Conservation (phyloP, 2,113 vertebrate species). For the Vidua macroura region DNA sequence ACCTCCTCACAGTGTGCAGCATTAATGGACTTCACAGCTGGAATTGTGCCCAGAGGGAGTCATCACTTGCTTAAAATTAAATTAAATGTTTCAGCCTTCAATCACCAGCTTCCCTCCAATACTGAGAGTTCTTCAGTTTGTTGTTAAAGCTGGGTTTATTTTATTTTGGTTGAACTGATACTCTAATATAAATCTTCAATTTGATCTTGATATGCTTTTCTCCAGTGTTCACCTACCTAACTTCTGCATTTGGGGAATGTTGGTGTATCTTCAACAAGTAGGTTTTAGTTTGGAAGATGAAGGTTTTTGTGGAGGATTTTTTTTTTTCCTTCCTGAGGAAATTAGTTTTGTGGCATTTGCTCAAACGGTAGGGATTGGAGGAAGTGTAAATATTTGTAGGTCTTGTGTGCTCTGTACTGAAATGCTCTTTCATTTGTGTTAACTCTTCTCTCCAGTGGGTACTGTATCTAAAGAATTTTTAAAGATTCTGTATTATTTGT, state of each 20-base stretch:
- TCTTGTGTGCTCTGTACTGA: not conserved
- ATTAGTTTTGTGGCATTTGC: not conserved
- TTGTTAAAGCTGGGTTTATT: not conserved
- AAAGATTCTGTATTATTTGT: not conserved
- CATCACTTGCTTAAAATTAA: not conserved
- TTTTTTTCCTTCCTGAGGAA: not conserved
- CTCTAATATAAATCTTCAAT: not conserved
- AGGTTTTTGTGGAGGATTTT: not conserved
- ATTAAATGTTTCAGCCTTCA: not conserved
- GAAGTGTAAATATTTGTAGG: not conserved
- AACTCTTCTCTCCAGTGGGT: not conserved
- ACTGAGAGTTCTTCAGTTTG: not conserved
- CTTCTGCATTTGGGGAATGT: not conserved
- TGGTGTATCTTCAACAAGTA: not conserved
- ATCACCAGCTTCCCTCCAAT: not conserved
- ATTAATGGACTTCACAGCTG: not conserved
- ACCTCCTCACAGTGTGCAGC: accelerated
- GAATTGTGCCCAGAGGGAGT: not conserved
- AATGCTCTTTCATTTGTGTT: not conserved
- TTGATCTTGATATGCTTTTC: not conserved
- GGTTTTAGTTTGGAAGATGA: not conserved
- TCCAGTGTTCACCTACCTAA: not conserved
- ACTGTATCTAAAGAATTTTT: not conserved
- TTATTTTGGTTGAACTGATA: not conserved
- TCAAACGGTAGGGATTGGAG: not conserved